Percentiles rank a stretch among this genome's conserved stretches.
Conservation (phyloP, 2,113 vertebrate genomes). For the Nibea albiflora region DNA sequence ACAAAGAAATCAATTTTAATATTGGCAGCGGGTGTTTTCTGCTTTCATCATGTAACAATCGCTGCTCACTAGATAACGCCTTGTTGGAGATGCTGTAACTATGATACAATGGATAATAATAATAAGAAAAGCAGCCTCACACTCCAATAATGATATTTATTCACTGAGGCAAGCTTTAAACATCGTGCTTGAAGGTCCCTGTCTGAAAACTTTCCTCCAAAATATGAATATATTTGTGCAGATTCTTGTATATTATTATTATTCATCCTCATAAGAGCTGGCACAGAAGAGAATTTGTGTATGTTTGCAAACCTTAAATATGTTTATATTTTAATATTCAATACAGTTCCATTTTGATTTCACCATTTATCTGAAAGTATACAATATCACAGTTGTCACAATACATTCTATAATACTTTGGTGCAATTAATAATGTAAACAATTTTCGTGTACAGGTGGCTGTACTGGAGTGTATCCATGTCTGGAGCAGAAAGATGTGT, state of each 20-base stretch:
- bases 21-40: conserved; percentile 19
- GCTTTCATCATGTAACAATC: conserved; percentile 17
- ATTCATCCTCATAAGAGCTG: neutral
- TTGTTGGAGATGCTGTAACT: conserved; percentile 9
- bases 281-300: neutral
- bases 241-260: neutral
- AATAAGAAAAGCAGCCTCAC: neutral
- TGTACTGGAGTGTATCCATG: neutral
- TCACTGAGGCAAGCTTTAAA: conserved; percentile 5
- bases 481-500: neutral
- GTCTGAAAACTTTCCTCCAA: neutral
- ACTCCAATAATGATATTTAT: neutral
- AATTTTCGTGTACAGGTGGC: neutral
- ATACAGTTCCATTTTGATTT: too few species aligned
- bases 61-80: neutral
- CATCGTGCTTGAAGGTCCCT: neutral
- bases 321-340: too few species aligned
- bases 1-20: neutral
- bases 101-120: neutral
- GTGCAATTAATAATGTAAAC: neutral
- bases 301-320: neutral
- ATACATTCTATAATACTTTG: neutral
- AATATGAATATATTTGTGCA: neutral
- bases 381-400: neutral
- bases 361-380: neutral